Conservation (phyloP, 2,797 vertebrate species). For the Cephalopachus bancanus region DNA sequence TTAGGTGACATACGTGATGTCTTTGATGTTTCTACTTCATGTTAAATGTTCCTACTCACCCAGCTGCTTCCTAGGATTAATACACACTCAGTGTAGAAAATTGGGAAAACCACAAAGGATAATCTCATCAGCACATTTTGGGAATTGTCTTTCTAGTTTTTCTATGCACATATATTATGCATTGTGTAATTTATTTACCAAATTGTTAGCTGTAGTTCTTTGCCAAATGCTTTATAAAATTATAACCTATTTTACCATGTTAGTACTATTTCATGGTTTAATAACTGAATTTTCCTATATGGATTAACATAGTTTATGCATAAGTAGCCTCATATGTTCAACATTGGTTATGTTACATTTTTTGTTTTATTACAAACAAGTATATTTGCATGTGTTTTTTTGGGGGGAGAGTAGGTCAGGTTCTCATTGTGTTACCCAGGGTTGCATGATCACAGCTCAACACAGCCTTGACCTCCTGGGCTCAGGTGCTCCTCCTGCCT, state of each 20-base stretch:
- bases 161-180: background rate
- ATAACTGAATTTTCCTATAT: slow-evolving; percentile 5
- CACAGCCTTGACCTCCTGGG: background rate
- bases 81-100: background rate
- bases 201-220: slow-evolving; percentile 47
- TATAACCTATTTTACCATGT: slow-evolving; percentile 28
- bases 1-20: background rate
- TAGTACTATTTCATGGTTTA: slow-evolving; percentile 28
- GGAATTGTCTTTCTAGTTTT: slow-evolving; percentile 51
- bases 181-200: background rate
- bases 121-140: background rate
- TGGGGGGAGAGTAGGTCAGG: background rate
- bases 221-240: slow-evolving; percentile 47
- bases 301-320: background rate
- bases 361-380: slow-evolving; percentile 31
- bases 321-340: slow-evolving; percentile 43
- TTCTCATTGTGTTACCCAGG: background rate
- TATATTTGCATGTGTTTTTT: background rate
- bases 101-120: background rate
- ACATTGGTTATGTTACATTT: slow-evolving; percentile 49
- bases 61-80: slow-evolving; percentile 45
- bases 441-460: background rate
- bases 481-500: too few species aligned
- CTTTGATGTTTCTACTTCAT: background rate
- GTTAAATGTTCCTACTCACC: slow-evolving; percentile 3